These are phyloP conservation scores for Stegophylla sp. DNA, from an alignment of 2,888 invertebrate species.

Conservation along the genomic window DNA sequence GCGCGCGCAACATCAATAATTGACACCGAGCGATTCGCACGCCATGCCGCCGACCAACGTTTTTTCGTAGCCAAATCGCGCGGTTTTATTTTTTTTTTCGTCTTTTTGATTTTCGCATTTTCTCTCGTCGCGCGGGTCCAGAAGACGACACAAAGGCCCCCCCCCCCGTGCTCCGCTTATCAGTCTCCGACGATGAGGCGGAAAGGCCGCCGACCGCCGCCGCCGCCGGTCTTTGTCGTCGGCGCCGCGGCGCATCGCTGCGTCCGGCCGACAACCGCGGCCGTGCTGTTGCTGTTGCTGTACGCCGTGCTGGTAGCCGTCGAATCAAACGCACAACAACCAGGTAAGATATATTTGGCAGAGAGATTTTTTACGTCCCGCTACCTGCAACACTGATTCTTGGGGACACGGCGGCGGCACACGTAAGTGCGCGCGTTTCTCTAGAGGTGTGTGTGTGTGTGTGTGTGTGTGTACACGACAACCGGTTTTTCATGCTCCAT, in stretches of 20 bases:
- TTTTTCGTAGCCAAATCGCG: not conserved
- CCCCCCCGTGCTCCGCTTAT: not conserved
- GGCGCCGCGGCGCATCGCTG: not conserved
- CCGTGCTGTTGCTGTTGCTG: not conserved
- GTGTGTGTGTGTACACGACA: not conserved
- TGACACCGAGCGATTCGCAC: not conserved
- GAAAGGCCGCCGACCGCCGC: not conserved
- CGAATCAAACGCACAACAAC: slow-evolving; percentile 16
- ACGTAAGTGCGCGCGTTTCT: not conserved
- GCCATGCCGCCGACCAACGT: not conserved
- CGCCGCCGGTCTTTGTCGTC: not conserved
- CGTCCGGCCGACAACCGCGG: not conserved
- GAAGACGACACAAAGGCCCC: too few species aligned
- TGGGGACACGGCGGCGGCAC: not conserved
- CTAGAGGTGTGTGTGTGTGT: not conserved
- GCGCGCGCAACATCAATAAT: too few species aligned
- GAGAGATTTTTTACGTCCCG: slow-evolving; percentile 41
- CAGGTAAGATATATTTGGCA: slow-evolving; percentile 22
- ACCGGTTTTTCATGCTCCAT: slow-evolving; percentile 38
- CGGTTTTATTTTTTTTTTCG: too few species aligned
- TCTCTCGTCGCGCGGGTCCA: not conserved
- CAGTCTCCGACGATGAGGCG: not conserved
- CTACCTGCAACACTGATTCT: slow-evolving; percentile 46
- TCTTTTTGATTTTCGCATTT: too few species aligned
- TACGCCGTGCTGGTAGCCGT: not conserved